phyloP scores from a whole-genome alignment of 2,888 invertebrate species.

The Helicoverpa assulta region DNA sequence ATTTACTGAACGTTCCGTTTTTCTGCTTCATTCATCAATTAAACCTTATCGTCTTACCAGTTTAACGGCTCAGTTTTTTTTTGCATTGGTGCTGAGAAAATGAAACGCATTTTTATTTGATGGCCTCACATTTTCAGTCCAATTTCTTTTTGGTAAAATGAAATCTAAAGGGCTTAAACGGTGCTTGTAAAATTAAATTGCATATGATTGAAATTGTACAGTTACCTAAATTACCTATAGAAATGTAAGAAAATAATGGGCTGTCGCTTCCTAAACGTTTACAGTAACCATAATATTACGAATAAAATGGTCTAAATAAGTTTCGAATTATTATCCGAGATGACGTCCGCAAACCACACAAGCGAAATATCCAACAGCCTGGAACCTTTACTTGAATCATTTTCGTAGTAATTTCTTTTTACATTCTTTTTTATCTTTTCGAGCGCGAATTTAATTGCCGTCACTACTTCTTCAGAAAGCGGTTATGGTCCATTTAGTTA shows the following conservation, averaged over 20 bases:
- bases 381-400: slow-evolving; percentile 48
- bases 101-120: background rate
- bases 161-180: background rate
- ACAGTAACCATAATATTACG: slow-evolving; percentile 21
- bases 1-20: slow-evolving; percentile 14
- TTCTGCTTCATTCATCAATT: slow-evolving; percentile 18
- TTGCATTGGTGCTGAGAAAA: background rate
- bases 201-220: slow-evolving; percentile 6
- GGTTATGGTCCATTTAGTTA: slow-evolving; percentile 80
- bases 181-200: background rate
- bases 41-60: too few species aligned
- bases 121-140: too few species aligned
- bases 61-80: too few species aligned
- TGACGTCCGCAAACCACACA: slow-evolving; percentile 43
- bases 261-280: slow-evolving; percentile 6
- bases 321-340: slow-evolving; percentile 26
- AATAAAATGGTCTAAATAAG: slow-evolving; percentile 32
- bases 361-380: slow-evolving; percentile 41
- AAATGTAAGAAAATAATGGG: slow-evolving; percentile 30
- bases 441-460: slow-evolving; percentile 74
- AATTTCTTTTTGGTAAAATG: too few species aligned
- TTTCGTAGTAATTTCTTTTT: slow-evolving; percentile 58
- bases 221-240: slow-evolving; percentile 2
- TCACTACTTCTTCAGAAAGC: slow-evolving; percentile 70
- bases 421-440: slow-evolving; percentile 61